Percentiles rank a stretch among this genome's conserved stretches.
phyloP scores from a whole-genome alignment of 1,140 invertebrate species.

The Euschistus heros region DNA sequence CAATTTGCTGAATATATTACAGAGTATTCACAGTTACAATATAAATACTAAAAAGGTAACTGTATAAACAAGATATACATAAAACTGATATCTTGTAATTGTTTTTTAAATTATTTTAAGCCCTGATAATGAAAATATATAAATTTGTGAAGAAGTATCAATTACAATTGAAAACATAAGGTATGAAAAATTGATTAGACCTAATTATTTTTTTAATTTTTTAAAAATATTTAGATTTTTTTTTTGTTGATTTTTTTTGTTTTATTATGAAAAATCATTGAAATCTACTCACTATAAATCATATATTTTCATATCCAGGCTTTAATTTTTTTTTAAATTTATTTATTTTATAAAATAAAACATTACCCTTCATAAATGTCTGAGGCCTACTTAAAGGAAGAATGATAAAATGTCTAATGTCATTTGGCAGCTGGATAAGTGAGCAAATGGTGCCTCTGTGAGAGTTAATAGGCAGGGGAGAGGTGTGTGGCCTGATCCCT shows the following conservation, averaged over 20 bases:
- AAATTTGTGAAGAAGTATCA: neutral
- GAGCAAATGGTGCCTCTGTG: constrained; percentile 22
- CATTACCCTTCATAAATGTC: constrained; percentile 8
- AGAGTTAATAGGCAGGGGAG: constrained; percentile 22
- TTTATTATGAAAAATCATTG: neutral
- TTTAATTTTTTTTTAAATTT: constrained; percentile 4
- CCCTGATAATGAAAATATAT: constrained; percentile 10
- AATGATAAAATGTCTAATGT: constrained; percentile 21
- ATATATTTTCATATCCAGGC: constrained; percentile 17
- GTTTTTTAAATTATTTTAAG: constrained; percentile 12
- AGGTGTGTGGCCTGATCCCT: constrained; percentile 26
- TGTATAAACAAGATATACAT: constrained; percentile 25
- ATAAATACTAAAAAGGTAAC: constrained; percentile 27
- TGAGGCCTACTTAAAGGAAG: constrained; percentile 27
- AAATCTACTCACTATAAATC: neutral
- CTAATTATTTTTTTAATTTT: too few relatives aligned
- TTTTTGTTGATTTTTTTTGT: neutral
- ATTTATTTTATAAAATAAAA: constrained; percentile 17
- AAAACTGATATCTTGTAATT: constrained; percentile 25
- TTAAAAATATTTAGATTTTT: neutral
- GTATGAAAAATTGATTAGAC: too few relatives aligned
- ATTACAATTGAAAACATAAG: too few relatives aligned
- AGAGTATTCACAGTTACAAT: constrained; percentile 23
- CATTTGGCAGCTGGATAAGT: constrained; percentile 25
- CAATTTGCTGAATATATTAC: constrained; percentile 19